Base-by-base conservation (phyloP, 2,797 vertebrate genomes). In the Pelodytes ibericus region DNA sequence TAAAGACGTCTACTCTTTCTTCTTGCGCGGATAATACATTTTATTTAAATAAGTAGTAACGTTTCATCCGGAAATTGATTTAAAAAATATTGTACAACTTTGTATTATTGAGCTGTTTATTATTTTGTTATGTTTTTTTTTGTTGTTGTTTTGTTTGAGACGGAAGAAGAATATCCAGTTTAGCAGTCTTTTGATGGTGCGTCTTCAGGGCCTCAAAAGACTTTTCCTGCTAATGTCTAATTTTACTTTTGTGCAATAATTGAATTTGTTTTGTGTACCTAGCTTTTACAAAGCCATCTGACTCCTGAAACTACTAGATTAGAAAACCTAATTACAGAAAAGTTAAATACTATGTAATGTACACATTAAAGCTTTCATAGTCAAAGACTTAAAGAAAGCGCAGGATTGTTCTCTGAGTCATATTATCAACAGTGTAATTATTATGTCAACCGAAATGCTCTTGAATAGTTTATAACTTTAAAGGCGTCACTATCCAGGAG, bases 281-380 rank as follows among this genome's bases (percentile, higher is more conserved):
- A 24, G 20, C 33, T 64, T 64, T 36, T 36, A 64, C 61, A 64
- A 64, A 64, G 33, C 33, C 33, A 64, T 64, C 61, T 64, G 20
- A 64, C 10, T 64, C 33, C 61, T 44, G 61, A 64, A 64, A 64
- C 33, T 64, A 64, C 61, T 64, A 64, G 61, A 41, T 64, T 64
- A 41, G 61, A 64, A 64, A 64, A 64, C 61, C 30, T 64, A 64
- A 64, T 64, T 64, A 64, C n/a, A 9, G 29, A 33, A 62, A 62
- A 62, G 59, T 62, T 62, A 62, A 62, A 62, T 33, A 41, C 31
- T 64, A 44, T 39, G 61, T 44, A 62, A 64, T 64, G 61, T 26
- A 36, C 61, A 64, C 61, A 64, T 39, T 64, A 41, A 47, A 41
- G 41, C 24, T 13, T 65, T 65, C 26, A 47, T 65, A 65, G 63